Conservation (phyloP, 37 sponge, comb jelly and placozoan genomes). For the Corticium candelabrum region DNA sequence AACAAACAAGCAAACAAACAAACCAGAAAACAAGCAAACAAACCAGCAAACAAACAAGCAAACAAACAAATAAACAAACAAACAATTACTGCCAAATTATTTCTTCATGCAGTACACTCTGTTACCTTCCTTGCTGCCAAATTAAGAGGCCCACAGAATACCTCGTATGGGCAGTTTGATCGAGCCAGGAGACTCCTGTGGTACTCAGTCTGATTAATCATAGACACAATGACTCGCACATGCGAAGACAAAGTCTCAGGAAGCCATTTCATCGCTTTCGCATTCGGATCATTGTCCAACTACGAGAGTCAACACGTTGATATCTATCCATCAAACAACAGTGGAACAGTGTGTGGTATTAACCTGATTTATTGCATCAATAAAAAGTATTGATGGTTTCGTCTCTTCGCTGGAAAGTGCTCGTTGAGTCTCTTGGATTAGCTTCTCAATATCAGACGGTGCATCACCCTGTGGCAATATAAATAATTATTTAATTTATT, state of each 20-base stretch:
- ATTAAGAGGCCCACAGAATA: not conserved
- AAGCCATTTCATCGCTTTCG: not conserved
- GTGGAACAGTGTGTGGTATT: too few relatives aligned
- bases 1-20: too few relatives aligned
- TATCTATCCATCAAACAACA: not conserved
- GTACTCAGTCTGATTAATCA: slow-evolving; percentile 2
- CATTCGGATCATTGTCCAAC: slow-evolving; percentile 6
- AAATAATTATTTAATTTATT: too few relatives aligned
- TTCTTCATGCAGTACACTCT: too few relatives aligned
- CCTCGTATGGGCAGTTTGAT: not conserved
- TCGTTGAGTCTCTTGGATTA: not conserved
- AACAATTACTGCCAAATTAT: too few relatives aligned
- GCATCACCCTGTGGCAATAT: not conserved
- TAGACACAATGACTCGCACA: not conserved
- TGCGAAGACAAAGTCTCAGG: not conserved
- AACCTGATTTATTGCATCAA: not conserved
- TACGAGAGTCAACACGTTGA: not conserved
- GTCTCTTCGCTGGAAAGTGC: not conserved
- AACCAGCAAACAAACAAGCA: too few relatives aligned
- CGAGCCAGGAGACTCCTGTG: not conserved
- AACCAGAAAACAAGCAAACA: too few relatives aligned
- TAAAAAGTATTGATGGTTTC: not conserved
- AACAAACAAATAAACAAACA: too few relatives aligned
- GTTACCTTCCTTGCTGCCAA: not conserved
- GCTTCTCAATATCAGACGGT: not conserved